Conservation (phyloP, 2,113 vertebrate genomes). For the Macaca fascicularis region T2T-MFA8v1.1 NC_088380.1:116093501-116094000, state of each 20-base stretch:
- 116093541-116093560: neutral
- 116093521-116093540: neutral
- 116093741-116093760: neutral
- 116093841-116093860: neutral
- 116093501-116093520: neutral
- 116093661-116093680: neutral
- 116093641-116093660: neutral
- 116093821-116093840: neutral
- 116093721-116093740: neutral
- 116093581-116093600: neutral
- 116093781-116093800: neutral
- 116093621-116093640: neutral
- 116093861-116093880: neutral
- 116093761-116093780: neutral
- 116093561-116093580: neutral
- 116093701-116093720: neutral
- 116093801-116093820: neutral
- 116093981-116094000: neutral
- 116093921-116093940: neutral
- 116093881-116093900: neutral
- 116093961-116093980: neutral
- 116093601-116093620: neutral
- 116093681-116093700: neutral
- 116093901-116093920: neutral
- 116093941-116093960: neutral